Base-by-base conservation (phyloP, 2,113 vertebrate genomes). In the Proterorhinus semilunaris region DNA sequence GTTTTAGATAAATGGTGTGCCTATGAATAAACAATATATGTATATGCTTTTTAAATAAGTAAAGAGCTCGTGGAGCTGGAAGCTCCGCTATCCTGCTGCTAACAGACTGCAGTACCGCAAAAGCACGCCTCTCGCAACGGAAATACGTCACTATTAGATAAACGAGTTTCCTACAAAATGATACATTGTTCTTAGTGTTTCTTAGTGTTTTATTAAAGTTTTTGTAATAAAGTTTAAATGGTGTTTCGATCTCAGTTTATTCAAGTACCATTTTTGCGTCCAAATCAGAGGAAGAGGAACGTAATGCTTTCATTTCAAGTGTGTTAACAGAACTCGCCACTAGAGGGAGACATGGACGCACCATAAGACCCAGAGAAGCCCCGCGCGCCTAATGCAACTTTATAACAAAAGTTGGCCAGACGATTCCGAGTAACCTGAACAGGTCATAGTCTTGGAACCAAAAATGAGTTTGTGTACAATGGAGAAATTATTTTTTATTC, bases 301-400 rank as follows among this genome's bases (percentile, higher is more conserved):
- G 15, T 12, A 17, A 53, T 53, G 4, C 8, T 10, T 53, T 53
- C 7, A 8, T 53, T 21, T 17, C 12, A 15, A 42, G 10, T 10
- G 27, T 36, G 55, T 42, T 42, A 36, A 11, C 55, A 12, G 1
- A 0, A 47, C 64, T 47, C 5, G 58, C 85, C 90, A 83, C 86
- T 74, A 82, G 90, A 82, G 78, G 87, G 86, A 78, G 81, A 74
- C 81, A 84, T 85, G 67, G 10, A 55, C 12, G 9, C 17, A 12
- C 11, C 10, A 10, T 27, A 27, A 27, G 1, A 11, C 8, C 21
- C 9, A 10, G 7, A 7, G 4, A 36, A 36, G 27, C 2, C 27
- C 27, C 27, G 27, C 0, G 4, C 27, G 27, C 27, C 27, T 36
- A 5, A 36, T 36, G 27, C 27, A 36, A 36, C 27, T 36, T 36